Evolutionary conservation across 2,797 vertebrate genomes (phyloP).

Genomic region (Hippocampus kuda): DNA sequence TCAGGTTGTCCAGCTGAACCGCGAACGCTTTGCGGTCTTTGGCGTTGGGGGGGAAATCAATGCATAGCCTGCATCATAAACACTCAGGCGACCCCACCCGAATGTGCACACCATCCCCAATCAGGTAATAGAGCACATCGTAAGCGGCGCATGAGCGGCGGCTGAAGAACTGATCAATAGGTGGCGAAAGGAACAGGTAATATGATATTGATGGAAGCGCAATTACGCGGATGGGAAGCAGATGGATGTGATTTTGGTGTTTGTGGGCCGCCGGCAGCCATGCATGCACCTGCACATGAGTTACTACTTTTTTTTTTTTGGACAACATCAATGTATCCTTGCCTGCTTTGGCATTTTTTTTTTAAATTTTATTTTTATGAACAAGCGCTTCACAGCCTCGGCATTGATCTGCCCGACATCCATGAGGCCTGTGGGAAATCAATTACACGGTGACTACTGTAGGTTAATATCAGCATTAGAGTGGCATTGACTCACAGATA

Average conservation of each 20-base stretch:
- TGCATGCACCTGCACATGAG: constrained; percentile 21
- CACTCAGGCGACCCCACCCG: constrained; percentile 28
- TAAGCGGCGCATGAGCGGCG: constrained; percentile 52
- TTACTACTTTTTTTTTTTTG: constrained; percentile 30
- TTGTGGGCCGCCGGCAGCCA: constrained; percentile 10
- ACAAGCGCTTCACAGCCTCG: constrained; percentile 13
- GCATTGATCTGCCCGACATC: constrained; percentile 23
- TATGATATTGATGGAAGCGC: constrained; percentile 67
- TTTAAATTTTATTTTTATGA: constrained; percentile 29
- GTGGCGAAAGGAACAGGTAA: constrained; percentile 62
- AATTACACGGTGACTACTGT: constrained; percentile 34
- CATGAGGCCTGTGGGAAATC: constrained; percentile 47
- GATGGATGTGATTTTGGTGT: constrained; percentile 35
- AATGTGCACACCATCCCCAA: constrained; percentile 23
- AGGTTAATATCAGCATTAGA: constrained; percentile 28
- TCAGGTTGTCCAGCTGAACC: constrained; percentile 32
- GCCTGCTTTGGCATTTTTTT: constrained; percentile 23
- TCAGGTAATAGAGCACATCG: constrained; percentile 58
- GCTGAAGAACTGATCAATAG: constrained; percentile 64
- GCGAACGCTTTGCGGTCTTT: constrained; percentile 42
- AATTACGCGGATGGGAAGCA: constrained; percentile 39
- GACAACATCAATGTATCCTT: constrained; percentile 55
- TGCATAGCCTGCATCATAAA: constrained; percentile 43
- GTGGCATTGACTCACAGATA: constrained; percentile 23
- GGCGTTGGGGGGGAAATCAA: constrained; percentile 51